Evolutionary conservation across 1,140 invertebrate genomes (phyloP).

Genomic region (Diachasmimorpha longicaudata): DNA sequence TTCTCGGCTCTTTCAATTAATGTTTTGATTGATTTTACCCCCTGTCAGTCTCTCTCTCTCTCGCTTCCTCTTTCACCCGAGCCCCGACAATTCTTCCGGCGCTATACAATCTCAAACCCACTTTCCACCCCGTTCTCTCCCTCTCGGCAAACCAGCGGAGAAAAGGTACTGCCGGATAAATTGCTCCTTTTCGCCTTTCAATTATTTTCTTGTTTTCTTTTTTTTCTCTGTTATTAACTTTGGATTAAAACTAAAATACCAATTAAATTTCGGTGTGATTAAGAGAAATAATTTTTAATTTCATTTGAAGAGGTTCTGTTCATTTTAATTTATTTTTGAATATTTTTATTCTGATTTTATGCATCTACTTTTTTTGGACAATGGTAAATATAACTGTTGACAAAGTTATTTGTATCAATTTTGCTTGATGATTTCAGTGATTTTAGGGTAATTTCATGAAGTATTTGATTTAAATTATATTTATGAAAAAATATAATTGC

Average conservation of each 20-base stretch:
- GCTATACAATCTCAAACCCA: not conserved
- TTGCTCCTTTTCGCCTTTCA: not conserved
- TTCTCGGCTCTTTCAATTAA: slow-evolving; percentile 63
- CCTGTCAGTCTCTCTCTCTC: slow-evolving; percentile 26
- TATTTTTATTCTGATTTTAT: no score
- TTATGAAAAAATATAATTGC: no score
- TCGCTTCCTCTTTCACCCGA: not conserved
- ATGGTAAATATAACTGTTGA: no score
- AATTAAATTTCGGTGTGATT: not conserved
- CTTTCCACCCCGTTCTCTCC: not conserved
- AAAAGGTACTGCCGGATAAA: not conserved
- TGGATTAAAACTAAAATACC: not conserved
- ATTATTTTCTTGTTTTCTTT: not conserved
- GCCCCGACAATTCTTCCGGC: not conserved
- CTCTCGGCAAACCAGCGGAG: not conserved
- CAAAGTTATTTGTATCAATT: no score
- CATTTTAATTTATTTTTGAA: no score
- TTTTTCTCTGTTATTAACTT: not conserved
- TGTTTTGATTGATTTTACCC: slow-evolving; percentile 63
- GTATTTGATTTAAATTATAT: no score
- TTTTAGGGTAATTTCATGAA: no score
- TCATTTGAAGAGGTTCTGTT: not conserved
- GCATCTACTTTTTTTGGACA: no score
- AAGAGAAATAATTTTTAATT: not conserved
- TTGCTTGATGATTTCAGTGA: no score